Evolutionary conservation across 2,797 vertebrate species (phyloP), one percentile per base, ranked within the genome.

Genomic region (Poliocrania exsul): DNA sequence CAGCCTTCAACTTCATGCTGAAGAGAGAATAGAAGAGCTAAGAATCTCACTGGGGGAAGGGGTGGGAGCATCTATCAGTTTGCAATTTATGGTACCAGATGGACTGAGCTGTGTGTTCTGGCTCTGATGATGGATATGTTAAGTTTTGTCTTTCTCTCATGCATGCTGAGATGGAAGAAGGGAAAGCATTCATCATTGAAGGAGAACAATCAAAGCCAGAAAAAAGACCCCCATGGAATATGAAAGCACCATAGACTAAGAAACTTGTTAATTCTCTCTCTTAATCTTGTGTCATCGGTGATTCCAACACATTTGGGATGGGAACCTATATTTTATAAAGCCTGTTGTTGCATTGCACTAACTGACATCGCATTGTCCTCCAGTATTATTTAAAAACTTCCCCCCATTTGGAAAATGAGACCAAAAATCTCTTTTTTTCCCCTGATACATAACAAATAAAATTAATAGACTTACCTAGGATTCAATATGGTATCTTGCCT

Each of bases 21-120:
- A 81, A 56, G 23, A 46, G 28, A 86, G 37, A 81, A 18, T 29
- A 77, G 67, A 79, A 38, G 40, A 56, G 28, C 54, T 54, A 65
- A 49, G 66, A 33, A 73, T 38, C 65, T 81, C 71, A 21, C 42
- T 74, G 57, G 26, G 38, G 26, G 23, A 60, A 82, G 33, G 6
- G 20, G 20, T n/a, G 78, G 14, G 38, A 74, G 6, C 49, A 54
- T 86, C 56, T 70, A 51, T 86, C 73, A 81, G 70, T 81, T 92
- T 81, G 56, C 5, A 3, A 21, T 72, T 86, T 94, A 75, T 4
- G 11, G 47, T 81, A 82, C 56, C 88, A 92, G 78, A 70, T 88
- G 86, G 83, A 77, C 38, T 85, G 29, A 83, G 65, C 72, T 69
- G 14, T 92, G 70, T 84, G 23, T 88, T 92, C 81, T 90, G 81